Base-by-base conservation (phyloP, 1,140 invertebrate species). In the Wiebesia pumilae region DNA sequence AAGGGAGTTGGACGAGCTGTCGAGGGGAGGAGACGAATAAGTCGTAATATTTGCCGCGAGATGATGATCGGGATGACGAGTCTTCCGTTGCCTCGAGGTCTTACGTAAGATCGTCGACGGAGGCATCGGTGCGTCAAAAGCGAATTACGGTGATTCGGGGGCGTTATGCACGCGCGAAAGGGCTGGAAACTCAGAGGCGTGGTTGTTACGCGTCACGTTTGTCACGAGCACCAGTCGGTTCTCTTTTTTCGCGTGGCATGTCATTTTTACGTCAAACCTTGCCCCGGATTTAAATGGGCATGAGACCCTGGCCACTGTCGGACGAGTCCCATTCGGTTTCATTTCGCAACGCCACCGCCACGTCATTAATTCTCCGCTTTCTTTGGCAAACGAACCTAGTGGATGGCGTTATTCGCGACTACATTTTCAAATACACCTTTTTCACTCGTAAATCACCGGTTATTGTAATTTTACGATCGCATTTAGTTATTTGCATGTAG, bases 171-270 rank as follows among this genome's bases (percentile, higher is more conserved):
- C 12, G 80, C 78, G 47, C 83, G 84, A 87, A 84, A 58, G 75
- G 77, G 38, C 69, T 51, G 30, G 27, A 65, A 88, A 87, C 73
- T 43, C 0, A 40, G 86, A 87, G 88, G 88, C 82, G 88, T 88
- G 88, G 85, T 69, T 81, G 85, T 69, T 81, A 65, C 38, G 67
- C 69, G 79, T 88, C 85, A 84, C 87, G 47, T 38, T 51, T 51
- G 80, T 80, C 47, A 33, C 33, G 47, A 38, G 16, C 75, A 0
- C 21, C 12, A 30, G 21, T 73, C 83, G 12, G 12, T 12, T 78
- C 62, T 69, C 58, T 38, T 79, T 84, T 67, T 67, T 14, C 30
- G 1, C 38, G 67, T 30, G n/a, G 54, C 35, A 21, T 19, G n/a
- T 4, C 10, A 21, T 3, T 54, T 80, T 80, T 80, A 54, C 10